Evolutionary conservation across 2,113 vertebrate species (phyloP), one percentile per base, ranked within the genome.

Genomic region (Herpetotheres cachinnans): DNA sequence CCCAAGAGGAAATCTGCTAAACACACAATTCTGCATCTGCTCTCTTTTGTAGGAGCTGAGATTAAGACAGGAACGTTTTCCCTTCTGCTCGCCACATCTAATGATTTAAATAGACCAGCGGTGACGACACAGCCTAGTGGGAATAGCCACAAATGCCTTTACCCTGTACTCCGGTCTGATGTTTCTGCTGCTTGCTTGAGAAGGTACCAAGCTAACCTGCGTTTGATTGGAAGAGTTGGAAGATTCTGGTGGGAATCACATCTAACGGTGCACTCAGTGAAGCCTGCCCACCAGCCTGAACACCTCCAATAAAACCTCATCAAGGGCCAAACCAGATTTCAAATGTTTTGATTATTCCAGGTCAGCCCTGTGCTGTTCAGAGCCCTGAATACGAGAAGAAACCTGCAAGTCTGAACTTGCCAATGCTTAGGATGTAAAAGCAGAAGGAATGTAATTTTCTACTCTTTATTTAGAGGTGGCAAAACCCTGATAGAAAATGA

Each of bases 1-100:
- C 81, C 86, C 89, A 79, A 91, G 70, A 94, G 94, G 95, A 97
- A 95, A 89, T 87, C 86, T 95, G 83, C 54, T 91, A 91, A 95
- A 91, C 93, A 89, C 91, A 91, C 86, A 79, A 49, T 56, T 82
- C 78, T 84, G 65, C 73, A 9, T 76, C 91, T 54, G 58, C 73
- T 69, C 59, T 76, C 36, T 65, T 83, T 72, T 65, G 67, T 27
- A 77, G 71, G n/a, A 92, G 85, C 59, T 1, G 0, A 71, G 63
- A 76, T 82, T 82, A 62, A 63, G 70, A 81, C 6, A 74, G 73
- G 65, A 96, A 32, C 54, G 73, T 74, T 74, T 67, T 84, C 63
- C 85, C 80, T 92, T 78, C 94, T 93, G 86, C 20, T 86, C 76
- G 89, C 59, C 0, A 0, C 50, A 67, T 92, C 86, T 26, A 71